phyloP scores from a whole-genome alignment of 2,797 vertebrate genomes.

The Malurus splendens region DNA sequence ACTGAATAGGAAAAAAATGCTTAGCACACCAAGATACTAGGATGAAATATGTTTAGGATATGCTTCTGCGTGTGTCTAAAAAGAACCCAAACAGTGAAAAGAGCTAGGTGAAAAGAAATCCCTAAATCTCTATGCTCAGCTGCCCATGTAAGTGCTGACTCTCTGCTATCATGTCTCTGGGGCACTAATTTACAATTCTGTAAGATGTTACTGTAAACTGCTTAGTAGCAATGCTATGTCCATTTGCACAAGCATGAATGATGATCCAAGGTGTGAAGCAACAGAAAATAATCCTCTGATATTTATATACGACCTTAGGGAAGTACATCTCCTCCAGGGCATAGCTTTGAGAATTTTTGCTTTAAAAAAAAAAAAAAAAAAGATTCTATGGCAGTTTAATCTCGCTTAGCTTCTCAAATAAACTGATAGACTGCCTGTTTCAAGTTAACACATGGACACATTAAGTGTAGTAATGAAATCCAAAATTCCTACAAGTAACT shows the following conservation, averaged over 20 bases:
- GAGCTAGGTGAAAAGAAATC: constrained; percentile 32
- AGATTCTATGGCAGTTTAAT: not conserved
- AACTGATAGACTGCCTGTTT: not conserved
- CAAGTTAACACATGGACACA: not conserved
- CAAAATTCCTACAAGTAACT: not conserved
- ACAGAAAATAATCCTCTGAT: not conserved
- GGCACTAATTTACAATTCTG: constrained; percentile 43
- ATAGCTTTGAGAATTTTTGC: not conserved
- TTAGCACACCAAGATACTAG: not conserved
- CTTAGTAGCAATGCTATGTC: constrained; percentile 39
- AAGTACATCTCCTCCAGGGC: not conserved
- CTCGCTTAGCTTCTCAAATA: not conserved
- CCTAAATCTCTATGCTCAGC: not conserved
- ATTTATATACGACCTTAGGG: constrained; percentile 18
- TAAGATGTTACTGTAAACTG: constrained; percentile 40
- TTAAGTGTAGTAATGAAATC: not conserved
- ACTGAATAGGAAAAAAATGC: not conserved
- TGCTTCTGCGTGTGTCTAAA: not conserved
- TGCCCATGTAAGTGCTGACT: constrained; percentile 26
- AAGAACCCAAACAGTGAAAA: not conserved
- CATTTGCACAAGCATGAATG: constrained; percentile 38
- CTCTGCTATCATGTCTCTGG: constrained; percentile 25
- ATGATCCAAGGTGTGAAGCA: constrained; percentile 26
- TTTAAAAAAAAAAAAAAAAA: not conserved
- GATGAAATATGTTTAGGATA: not conserved